Evolutionary conservation across 2,797 vertebrate genomes (phyloP), one percentile per base, ranked within the genome.

Genomic region (Phrynocephalus forsythii): DNA sequence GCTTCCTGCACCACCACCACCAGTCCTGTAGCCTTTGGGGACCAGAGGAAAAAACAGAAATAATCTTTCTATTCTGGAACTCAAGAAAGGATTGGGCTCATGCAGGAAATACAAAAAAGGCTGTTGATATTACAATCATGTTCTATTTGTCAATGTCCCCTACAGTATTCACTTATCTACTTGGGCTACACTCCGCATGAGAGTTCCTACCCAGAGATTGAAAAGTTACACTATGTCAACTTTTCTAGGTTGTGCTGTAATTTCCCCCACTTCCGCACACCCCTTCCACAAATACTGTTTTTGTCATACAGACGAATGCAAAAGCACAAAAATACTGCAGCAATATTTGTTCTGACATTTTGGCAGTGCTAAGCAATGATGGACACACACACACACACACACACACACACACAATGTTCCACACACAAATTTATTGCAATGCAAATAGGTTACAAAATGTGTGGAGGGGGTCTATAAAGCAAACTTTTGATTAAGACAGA

Each of bases 341-440:
- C 28, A 4, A 80, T 28, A 72, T 33, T n/a, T 56, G n/a, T 10
- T 52, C 69, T 50, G 56, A n/a, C 24, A 73, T 60, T 83, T 71
- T 56, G 72, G 20, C 63, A 76, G 24, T n/a, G 76, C 16, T 76
- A 33, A 16, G 13, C 56, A 44, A 3, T 56, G 11, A 71, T 71
- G 28, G 69, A n/a, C 6, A 18, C 38, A 77, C 7, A 66, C 76
- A 18, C 38, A 77, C 7, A 66, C 76, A 66, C 76, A n/a, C 6
- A 18, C 38, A 77, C 7, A 66, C 76, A 67, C 16, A 77, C n/a
- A 26, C 20, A 38, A 24, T 87, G 72, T 15, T 87, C n/a, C 72
- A 77, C 73, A 77, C 44, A 68, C 4, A 82, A 20, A 10, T 87
- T 87, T 83, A 87, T 83, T 77, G 66, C 77, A 50, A 82, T 82